Evolutionary conservation across 2,113 vertebrate genomes (phyloP).

Genomic region (Cariama cristata): DNA sequence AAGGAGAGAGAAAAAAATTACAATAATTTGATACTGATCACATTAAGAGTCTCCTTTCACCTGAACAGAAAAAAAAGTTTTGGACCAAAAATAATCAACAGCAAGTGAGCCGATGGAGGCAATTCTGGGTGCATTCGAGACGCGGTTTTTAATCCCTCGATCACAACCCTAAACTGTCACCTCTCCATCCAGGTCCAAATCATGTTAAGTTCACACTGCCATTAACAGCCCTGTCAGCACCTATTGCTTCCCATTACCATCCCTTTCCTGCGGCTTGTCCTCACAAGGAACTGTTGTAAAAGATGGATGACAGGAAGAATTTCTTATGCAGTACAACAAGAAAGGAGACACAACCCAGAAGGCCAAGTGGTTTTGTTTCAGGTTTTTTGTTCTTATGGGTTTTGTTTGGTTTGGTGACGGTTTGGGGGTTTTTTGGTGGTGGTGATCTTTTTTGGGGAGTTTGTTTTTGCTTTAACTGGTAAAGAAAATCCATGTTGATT

Average conservation of each 20-base stretch:
- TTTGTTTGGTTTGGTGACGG: not conserved
- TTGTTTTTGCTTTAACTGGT: not conserved
- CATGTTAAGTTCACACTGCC: not conserved
- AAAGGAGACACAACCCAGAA: not conserved
- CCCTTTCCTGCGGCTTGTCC: not conserved
- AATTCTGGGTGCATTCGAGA: not conserved
- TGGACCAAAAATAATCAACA: not conserved
- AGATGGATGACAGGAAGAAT: not conserved
- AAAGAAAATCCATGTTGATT: not conserved
- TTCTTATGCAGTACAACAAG: not conserved
- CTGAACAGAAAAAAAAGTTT: not conserved
- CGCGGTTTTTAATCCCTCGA: not conserved
- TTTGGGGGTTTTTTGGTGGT: not conserved
- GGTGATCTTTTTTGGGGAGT: no score
- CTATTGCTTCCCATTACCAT: not conserved
- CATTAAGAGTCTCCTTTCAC: not conserved
- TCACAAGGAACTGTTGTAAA: not conserved
- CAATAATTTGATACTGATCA: not conserved
- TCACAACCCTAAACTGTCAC: not conserved
- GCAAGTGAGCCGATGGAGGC: accelerated
- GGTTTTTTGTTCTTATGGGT: not conserved
- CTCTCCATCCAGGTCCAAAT: not conserved
- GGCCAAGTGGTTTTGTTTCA: not conserved
- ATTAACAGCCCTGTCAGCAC: not conserved
- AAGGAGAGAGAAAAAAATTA: not conserved